phyloP scores from a whole-genome alignment of 2,888 invertebrate species.

The Dynastes maya region DNA sequence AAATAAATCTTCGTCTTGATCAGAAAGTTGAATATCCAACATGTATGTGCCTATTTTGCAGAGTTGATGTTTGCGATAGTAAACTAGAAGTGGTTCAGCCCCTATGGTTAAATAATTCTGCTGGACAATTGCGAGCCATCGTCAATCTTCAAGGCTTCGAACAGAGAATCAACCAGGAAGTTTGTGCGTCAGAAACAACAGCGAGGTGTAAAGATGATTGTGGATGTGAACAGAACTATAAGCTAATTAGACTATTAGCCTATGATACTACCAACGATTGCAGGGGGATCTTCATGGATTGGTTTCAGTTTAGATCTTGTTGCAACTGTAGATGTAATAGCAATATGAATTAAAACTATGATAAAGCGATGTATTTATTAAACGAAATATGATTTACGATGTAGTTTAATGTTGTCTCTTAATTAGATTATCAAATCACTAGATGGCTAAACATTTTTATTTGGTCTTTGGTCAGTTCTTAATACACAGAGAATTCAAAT shows the following conservation, averaged over 20 bases:
- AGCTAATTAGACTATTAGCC: slow-evolving; percentile 34
- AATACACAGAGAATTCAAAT: too few species aligned
- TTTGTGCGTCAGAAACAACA: slow-evolving; percentile 26
- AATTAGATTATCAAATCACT: too few species aligned
- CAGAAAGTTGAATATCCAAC: too few species aligned
- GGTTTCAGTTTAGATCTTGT: slow-evolving; percentile 40
- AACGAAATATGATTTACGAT: not conserved
- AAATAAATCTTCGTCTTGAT: too few species aligned
- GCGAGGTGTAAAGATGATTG: slow-evolving; percentile 32
- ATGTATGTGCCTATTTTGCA: slow-evolving; percentile 21
- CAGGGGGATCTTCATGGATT: slow-evolving; percentile 47
- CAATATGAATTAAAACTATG: not conserved
- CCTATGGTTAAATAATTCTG: slow-evolving; percentile 43
- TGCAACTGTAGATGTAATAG: slow-evolving; percentile 39
- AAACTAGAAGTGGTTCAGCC: slow-evolving; percentile 37
- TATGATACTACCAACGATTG: slow-evolving; percentile 44
- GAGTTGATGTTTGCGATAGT: slow-evolving; percentile 47
- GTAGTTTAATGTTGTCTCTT: too few species aligned
- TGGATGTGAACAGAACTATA: slow-evolving; percentile 44
- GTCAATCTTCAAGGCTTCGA: slow-evolving; percentile 39
- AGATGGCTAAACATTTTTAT: too few species aligned
- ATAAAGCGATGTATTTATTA: not conserved
- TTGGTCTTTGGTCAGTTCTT: too few species aligned
- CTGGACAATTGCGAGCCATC: slow-evolving; percentile 35
- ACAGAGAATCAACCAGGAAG: slow-evolving; percentile 40